phyloP scores from a whole-genome alignment of 2,888 invertebrate genomes.

The Allygus modestus region DNA sequence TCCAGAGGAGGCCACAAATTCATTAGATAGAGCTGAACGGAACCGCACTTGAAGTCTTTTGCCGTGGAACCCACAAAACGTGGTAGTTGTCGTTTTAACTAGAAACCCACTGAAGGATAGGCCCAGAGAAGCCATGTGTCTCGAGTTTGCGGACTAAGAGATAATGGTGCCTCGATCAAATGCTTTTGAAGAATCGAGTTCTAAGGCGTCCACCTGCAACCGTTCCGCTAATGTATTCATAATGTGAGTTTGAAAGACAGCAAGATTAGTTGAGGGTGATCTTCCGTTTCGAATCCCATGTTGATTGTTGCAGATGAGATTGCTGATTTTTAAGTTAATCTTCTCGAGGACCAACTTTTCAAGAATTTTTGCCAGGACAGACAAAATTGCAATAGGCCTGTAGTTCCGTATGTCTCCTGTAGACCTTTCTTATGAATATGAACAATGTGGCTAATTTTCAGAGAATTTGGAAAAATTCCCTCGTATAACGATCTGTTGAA shows the following conservation, averaged over 20 bases:
- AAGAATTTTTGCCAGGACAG: background rate
- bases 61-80: too few relatives aligned
- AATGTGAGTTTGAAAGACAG: background rate
- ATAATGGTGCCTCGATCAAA: too few relatives aligned
- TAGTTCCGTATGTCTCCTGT: background rate
- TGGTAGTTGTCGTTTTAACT: too few relatives aligned
- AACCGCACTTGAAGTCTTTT: too few relatives aligned
- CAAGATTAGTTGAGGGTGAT: background rate
- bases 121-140: too few relatives aligned
- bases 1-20: too few relatives aligned
- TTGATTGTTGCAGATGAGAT: too few relatives aligned
- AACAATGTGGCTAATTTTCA: constrained; percentile 22
- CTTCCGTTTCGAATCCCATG: background rate
- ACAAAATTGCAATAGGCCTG: constrained; percentile 10
- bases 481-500: too few relatives aligned
- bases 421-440: constrained; percentile 32
- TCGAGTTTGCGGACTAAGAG: too few relatives aligned
- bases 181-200: too few relatives aligned
- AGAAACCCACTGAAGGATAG: too few relatives aligned
- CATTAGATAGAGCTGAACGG: too few relatives aligned
- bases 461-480: background rate
- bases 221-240: background rate
- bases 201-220: constrained; percentile 11
- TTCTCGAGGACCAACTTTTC: background rate
- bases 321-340: background rate